These are phyloP conservation scores for Artibeus jamaicensis DNA, from an alignment of 2,797 vertebrate species.

Conservation along the genomic window DNA sequence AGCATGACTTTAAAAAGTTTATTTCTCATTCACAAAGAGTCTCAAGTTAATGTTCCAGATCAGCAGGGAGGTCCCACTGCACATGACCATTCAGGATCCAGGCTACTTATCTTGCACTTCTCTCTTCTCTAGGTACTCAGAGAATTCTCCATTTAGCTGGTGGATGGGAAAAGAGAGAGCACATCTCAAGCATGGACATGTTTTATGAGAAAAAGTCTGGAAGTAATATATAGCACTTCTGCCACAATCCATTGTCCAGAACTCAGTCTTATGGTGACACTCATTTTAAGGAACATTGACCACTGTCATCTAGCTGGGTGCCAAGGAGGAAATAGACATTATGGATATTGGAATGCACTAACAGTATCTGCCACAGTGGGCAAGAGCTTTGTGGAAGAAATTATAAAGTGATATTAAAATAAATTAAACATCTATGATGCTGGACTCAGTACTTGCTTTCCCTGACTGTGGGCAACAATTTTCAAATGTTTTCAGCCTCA, in stretches of 20 bases:
- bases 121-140: neutral
- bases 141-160: neutral
- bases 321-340: neutral
- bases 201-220: neutral
- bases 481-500: neutral
- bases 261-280: neutral
- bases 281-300: neutral
- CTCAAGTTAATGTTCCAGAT: constrained; percentile 5
- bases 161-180: neutral
- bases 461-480: neutral
- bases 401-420: neutral
- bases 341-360: neutral
- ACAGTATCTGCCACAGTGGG: neutral
- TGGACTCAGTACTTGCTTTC: neutral
- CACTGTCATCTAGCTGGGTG: neutral
- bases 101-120: neutral
- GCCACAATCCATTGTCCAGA: neutral
- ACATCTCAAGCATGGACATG: neutral
- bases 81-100: neutral
- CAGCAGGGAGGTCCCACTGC: neutral
- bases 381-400: neutral
- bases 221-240: neutral
- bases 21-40: neutral
- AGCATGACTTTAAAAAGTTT: neutral
- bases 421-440: neutral